A percentile compares a stretch with the other conserved stretches of the same genome.
These are phyloP conservation scores for Polypedilum pembai DNA, from an alignment of 1,140 invertebrate species.

Conservation along the genomic window DNA sequence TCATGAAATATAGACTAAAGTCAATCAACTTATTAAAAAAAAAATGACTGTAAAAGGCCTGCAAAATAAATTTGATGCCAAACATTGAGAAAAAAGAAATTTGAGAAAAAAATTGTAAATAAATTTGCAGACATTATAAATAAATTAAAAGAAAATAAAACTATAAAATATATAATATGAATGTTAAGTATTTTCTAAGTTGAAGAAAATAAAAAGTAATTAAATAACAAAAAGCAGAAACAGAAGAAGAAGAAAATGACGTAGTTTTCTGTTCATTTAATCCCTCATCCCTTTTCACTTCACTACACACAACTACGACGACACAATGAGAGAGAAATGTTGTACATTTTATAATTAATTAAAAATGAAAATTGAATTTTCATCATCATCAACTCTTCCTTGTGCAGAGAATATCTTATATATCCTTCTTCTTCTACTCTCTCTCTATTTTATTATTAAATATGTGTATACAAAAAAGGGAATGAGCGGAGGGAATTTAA, in stretches of 20 bases:
- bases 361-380: constrained; percentile 20
- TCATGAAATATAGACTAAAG: no score
- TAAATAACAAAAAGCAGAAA: neutral
- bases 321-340: neutral
- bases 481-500: neutral
- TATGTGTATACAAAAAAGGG: neutral
- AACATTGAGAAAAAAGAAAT: neutral
- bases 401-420: neutral
- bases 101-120: constrained; percentile 13
- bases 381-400: constrained; percentile 1
- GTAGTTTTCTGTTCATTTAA: constrained; percentile 13
- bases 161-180: constrained; percentile 12
- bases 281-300: neutral
- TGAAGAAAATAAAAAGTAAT: constrained; percentile 7
- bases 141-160: neutral
- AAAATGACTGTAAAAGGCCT: no score
- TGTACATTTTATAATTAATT: constrained; percentile 20
- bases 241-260: neutral
- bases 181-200: constrained; percentile 27
- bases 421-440: no score
- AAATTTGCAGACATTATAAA: neutral
- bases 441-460: no score
- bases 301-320: no score
- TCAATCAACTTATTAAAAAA: no score
- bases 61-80: neutral